Conservation (phyloP, 1,140 invertebrate genomes). For the Ooceraea biroi region DNA sequence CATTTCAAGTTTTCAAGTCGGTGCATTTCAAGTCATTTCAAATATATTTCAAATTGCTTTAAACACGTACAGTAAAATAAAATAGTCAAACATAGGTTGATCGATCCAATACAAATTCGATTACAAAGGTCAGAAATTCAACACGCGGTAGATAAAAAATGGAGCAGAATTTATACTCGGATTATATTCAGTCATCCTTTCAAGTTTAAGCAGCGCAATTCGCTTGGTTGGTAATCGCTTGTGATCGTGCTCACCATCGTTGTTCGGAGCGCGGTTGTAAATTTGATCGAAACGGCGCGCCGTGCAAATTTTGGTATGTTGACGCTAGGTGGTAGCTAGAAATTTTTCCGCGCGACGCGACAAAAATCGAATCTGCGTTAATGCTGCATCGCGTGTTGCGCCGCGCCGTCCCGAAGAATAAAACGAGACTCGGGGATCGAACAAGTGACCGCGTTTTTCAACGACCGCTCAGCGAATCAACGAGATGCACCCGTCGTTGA, state of each 20-base stretch:
- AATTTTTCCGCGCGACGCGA: slow-evolving; percentile 32
- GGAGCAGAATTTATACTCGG: not conserved
- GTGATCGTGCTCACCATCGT: not conserved
- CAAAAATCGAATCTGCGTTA: slow-evolving; percentile 54
- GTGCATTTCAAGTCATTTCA: no score
- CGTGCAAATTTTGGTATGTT: not conserved
- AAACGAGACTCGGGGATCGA: slow-evolving; percentile 29
- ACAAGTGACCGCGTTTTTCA: slow-evolving; percentile 54
- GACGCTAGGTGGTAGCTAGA: not conserved
- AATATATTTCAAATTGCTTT: no score
- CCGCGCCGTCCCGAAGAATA: slow-evolving; percentile 6
- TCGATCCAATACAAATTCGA: slow-evolving; percentile 2
- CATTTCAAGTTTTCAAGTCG: no score
- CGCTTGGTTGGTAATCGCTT: not conserved
- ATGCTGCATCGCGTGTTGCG: slow-evolving; percentile 33
- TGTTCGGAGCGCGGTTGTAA: not conserved
- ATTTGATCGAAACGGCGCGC: slow-evolving; percentile 14
- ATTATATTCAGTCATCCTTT: not conserved
- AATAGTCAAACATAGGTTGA: not conserved
- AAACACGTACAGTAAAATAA: no score
- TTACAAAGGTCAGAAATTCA: not conserved
- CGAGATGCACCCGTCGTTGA: slow-evolving; percentile 36
- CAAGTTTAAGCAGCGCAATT: not conserved
- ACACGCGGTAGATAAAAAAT: not conserved
- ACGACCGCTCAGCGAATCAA: slow-evolving; percentile 32